Conservation (phyloP, 2,797 vertebrate genomes). For the Amniataba percoides region DNA sequence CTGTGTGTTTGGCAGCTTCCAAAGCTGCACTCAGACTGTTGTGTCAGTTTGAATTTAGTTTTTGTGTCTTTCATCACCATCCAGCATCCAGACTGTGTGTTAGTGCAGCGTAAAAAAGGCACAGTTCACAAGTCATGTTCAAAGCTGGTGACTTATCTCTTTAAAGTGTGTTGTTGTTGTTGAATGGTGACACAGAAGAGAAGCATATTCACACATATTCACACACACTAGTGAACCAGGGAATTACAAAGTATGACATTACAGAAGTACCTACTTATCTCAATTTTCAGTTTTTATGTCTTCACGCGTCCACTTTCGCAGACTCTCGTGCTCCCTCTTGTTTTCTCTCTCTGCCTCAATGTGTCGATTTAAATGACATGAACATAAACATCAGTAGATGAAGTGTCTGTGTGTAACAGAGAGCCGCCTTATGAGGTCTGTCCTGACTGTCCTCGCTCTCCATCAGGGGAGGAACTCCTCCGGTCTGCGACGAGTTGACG, state of each 20-base stretch:
- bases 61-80: too few relatives aligned
- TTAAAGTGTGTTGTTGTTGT: background rate
- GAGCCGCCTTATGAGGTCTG: too few relatives aligned
- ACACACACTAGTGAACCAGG: conserved; percentile 5
- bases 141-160: too few relatives aligned
- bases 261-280: too few relatives aligned
- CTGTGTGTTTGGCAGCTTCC: too few relatives aligned
- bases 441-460: conserved; percentile 10
- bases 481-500: conserved; percentile 81
- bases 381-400: background rate
- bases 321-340: background rate
- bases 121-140: too few relatives aligned
- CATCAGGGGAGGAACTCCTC: conserved; percentile 84
- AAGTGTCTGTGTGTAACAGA: background rate
- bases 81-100: too few relatives aligned
- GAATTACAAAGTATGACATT: rapidly evolving
- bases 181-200: background rate
- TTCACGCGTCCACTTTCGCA: background rate
- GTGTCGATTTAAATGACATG: background rate
- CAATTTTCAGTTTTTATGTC: conserved; percentile 4
- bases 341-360: background rate
- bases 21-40: too few relatives aligned
- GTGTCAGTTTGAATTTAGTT: too few relatives aligned
- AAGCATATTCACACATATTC: background rate
- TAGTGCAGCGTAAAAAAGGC: too few relatives aligned